These are phyloP conservation scores for Natator depressus DNA, from an alignment of 2,113 vertebrate genomes.

Conservation along the genomic window DNA sequence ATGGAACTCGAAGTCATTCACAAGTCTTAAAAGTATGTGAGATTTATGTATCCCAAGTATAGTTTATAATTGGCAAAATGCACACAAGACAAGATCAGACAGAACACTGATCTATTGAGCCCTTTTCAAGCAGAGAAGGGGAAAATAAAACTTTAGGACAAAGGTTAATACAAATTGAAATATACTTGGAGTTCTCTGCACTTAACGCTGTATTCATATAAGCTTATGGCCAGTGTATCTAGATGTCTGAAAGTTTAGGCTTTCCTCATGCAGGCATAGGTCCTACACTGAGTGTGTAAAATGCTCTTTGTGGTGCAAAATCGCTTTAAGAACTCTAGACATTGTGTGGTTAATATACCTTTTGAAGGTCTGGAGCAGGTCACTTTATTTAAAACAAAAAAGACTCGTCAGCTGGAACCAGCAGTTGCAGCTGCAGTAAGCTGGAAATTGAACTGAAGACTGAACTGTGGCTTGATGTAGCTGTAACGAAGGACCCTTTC, in stretches of 20 bases:
- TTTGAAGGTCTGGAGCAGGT: neutral
- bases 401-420: neutral
- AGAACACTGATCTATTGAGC: neutral
- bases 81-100: neutral
- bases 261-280: neutral
- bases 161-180: neutral
- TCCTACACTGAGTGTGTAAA: neutral
- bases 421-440: neutral
- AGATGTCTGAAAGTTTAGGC: fast-evolving
- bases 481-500: neutral
- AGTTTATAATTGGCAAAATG: neutral
- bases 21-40: neutral
- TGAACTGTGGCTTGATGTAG: neutral
- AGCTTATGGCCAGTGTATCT: neutral
- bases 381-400: neutral
- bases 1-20: neutral
- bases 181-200: neutral
- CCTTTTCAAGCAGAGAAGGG: neutral
- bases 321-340: neutral
- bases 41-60: neutral
- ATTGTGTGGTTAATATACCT: neutral
- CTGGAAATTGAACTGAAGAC: neutral
- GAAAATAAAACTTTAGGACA: neutral
- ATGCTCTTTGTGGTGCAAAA: neutral
- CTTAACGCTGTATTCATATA: neutral